phyloP scores from a whole-genome alignment of 2,888 invertebrate genomes.

The Omphaloscelis lunosa region DNA sequence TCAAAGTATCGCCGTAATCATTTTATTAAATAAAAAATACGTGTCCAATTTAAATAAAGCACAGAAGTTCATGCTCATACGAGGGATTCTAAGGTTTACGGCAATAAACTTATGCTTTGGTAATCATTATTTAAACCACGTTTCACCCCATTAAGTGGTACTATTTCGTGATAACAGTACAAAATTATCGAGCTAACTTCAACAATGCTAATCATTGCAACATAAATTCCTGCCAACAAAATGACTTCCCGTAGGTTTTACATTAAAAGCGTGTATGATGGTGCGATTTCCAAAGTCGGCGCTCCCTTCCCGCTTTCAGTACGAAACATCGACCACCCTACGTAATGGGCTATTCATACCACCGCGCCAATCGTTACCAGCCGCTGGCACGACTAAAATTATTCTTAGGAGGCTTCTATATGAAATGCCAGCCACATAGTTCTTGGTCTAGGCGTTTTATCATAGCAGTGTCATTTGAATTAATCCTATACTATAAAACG shows the following conservation, averaged over 20 bases:
- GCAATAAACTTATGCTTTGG: neutral
- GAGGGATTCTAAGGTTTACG: neutral
- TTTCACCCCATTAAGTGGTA: neutral
- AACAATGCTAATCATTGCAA: constrained; percentile 16
- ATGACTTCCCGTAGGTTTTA: constrained; percentile 6
- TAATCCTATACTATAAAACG: too few species aligned
- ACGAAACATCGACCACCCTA: constrained; percentile 29
- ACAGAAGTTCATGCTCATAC: neutral
- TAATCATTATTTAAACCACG: neutral
- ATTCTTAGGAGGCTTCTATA: constrained; percentile 37
- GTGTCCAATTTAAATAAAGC: neutral
- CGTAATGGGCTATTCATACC: constrained; percentile 44
- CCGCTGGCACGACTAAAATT: constrained; percentile 1
- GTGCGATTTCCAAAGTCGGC: constrained; percentile 41
- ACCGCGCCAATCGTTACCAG: constrained; percentile 33
- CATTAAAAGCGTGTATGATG: constrained; percentile 45
- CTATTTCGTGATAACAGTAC: constrained; percentile 6
- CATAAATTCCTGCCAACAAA: neutral
- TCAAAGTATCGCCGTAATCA: too few species aligned
- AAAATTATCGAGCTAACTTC: constrained; percentile 9
- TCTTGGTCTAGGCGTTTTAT: constrained; percentile 28
- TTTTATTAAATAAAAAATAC: too few species aligned
- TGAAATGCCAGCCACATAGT: constrained; percentile 35
- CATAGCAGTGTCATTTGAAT: constrained; percentile 5
- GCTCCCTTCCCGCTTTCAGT: constrained; percentile 13